phyloP scores from a whole-genome alignment of 2,888 invertebrate genomes.

The Dicranocentrus wangi region DNA sequence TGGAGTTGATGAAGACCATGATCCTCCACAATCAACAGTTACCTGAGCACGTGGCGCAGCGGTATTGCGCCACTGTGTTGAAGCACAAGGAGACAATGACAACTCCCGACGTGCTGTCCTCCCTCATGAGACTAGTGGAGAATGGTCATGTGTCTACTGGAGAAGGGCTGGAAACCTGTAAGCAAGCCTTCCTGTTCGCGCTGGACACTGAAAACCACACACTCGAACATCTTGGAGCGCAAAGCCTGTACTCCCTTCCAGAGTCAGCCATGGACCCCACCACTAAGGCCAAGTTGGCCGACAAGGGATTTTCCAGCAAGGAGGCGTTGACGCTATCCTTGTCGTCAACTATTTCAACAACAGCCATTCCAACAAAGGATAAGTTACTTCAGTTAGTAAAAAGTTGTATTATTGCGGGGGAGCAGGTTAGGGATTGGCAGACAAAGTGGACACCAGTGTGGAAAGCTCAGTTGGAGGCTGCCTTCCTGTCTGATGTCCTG shows the following conservation, averaged over 20 bases:
- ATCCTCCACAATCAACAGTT: neutral
- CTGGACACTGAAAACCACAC: neutral
- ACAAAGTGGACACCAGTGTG: neutral
- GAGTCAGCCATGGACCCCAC: neutral
- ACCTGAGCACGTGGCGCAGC: neutral
- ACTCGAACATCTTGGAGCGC: neutral
- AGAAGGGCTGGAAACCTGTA: neutral
- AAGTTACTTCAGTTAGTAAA: too few relatives aligned
- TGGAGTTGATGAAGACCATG: neutral
- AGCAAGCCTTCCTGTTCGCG: too few relatives aligned
- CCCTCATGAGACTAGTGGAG: slow-evolving; percentile 2
- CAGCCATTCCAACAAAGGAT: too few relatives aligned
- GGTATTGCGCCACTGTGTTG: neutral
- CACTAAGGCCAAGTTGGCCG: neutral
- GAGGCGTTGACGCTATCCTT: too few relatives aligned
- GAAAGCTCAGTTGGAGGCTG: neutral
- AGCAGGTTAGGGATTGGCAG: too few relatives aligned
- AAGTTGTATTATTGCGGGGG: too few relatives aligned
- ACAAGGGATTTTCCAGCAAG: neutral
- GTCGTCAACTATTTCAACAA: too few relatives aligned
- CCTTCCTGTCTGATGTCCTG: neutral
- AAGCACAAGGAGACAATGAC: neutral
- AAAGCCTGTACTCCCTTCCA: neutral
- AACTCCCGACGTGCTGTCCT: neutral
- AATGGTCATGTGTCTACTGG: neutral